Evolutionary conservation across 1,140 invertebrate species (phyloP).

Genomic region (Drosophila tsacasi): DNA sequence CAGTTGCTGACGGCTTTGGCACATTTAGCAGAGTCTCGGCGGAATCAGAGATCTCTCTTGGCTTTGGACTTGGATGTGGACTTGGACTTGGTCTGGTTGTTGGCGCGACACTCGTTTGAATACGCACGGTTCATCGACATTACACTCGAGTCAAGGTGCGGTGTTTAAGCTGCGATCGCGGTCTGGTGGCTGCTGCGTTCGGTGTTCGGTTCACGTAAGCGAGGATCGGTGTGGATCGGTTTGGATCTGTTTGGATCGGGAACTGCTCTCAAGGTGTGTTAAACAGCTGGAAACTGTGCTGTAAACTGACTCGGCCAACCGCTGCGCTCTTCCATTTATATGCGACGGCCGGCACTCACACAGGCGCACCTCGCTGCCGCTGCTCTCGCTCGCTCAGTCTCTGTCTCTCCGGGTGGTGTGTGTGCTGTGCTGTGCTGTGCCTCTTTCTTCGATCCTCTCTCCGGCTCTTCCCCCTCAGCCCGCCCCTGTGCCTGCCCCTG

Average conservation of each 20-base stretch:
- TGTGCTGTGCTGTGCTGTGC: constrained; percentile 5
- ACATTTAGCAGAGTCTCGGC: constrained; percentile 45
- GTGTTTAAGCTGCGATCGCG: constrained; percentile 29
- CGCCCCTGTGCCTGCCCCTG: not conserved
- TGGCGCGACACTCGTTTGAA: constrained; percentile 67
- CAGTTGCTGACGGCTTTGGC: constrained; percentile 60
- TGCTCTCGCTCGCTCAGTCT: constrained; percentile 4
- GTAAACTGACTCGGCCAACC: constrained; percentile 58
- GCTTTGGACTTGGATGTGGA: constrained; percentile 1
- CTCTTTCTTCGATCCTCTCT: constrained; percentile 35
- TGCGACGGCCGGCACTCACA: constrained; percentile 23
- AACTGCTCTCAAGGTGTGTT: constrained; percentile 65
- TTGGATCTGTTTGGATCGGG: constrained; percentile 3
- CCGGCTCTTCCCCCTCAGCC: constrained; percentile 9
- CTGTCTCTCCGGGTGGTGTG: constrained; percentile 20
- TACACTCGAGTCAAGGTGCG: constrained; percentile 74
- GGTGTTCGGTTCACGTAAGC: constrained; percentile 19
- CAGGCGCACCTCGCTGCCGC: constrained; percentile 1
- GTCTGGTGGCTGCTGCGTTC: constrained; percentile 1
- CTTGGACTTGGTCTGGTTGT: constrained; percentile 45
- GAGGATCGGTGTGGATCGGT: constrained; percentile 30
- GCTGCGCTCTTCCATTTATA: constrained; percentile 75
- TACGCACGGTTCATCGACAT: constrained; percentile 80
- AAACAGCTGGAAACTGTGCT: constrained; percentile 78
- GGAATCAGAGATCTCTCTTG: constrained; percentile 22